These are phyloP conservation scores for Gyps fulvus DNA, from an alignment of 2,113 vertebrate species.

Conservation along the genomic window DNA sequence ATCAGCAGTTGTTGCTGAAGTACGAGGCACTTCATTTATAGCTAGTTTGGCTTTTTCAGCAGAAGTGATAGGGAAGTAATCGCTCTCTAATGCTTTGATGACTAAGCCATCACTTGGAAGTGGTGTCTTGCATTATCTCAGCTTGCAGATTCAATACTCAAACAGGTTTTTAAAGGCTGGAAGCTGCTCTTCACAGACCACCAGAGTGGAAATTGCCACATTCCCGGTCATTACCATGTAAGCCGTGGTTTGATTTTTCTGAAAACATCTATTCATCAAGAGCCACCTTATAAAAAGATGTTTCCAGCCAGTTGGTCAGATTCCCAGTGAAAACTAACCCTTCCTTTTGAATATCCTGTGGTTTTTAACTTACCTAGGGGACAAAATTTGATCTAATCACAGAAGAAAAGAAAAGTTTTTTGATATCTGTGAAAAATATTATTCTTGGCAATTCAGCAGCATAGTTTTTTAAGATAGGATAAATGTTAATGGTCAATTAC, in stretches of 20 bases:
- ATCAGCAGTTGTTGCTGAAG: background rate
- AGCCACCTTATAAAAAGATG: background rate
- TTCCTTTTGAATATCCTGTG: background rate
- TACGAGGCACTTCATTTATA: background rate
- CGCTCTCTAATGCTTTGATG: conserved; percentile 16
- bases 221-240: background rate
- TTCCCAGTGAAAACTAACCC: background rate
- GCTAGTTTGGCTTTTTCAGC: background rate
- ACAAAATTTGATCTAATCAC: background rate
- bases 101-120: conserved; percentile 4
- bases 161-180: conserved; percentile 25
- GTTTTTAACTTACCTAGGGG: background rate
- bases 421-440: background rate
- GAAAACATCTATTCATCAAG: background rate
- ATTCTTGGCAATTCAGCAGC: background rate
- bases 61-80: background rate
- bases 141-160: conserved; percentile 16
- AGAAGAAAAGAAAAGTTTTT: background rate
- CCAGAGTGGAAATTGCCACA: background rate
- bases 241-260: conserved; percentile 15
- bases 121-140: conserved; percentile 40
- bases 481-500: background rate
- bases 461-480: background rate
- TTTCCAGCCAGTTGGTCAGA: background rate
- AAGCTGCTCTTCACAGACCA: background rate